These are phyloP conservation scores for Marisa cornuarietis DNA, from an alignment of 1,140 invertebrate genomes.

Conservation along the genomic window DNA sequence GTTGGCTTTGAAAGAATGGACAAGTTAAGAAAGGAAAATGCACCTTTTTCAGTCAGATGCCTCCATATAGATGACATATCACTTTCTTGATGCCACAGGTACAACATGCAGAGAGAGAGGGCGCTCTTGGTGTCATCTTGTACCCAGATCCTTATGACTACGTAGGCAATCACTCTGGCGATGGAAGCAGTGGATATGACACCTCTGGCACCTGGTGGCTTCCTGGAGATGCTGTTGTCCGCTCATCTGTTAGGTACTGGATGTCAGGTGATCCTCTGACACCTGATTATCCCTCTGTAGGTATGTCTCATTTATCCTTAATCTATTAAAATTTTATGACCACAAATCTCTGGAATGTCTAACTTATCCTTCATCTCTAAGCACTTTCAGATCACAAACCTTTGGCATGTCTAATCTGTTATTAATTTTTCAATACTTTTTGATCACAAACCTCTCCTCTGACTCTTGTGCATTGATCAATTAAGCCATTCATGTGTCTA, in stretches of 20 bases:
- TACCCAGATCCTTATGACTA: conserved; percentile 70
- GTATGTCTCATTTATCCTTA: conserved; percentile 45
- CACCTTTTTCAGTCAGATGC: neutral
- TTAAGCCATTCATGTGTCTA: neutral
- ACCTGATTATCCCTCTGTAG: conserved; percentile 67
- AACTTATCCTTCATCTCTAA: too few species aligned
- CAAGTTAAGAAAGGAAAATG: too few species aligned
- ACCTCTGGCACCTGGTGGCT: conserved; percentile 68
- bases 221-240: conserved; percentile 68
- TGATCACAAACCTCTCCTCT: neutral
- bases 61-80: neutral
- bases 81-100: conserved; percentile 47
- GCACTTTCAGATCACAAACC: too few species aligned
- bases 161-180: conserved; percentile 44
- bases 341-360: too few species aligned
- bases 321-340: neutral
- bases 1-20: too few species aligned
- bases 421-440: neutral
- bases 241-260: conserved; percentile 61
- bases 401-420: neutral
- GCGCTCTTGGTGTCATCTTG: conserved; percentile 66
- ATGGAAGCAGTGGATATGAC: conserved; percentile 18
- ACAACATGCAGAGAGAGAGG: conserved; percentile 57
- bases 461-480: neutral
- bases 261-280: conserved; percentile 68